Percentiles rank a stretch among this genome's conserved stretches.
Evolutionary conservation across 2,888 invertebrate species (phyloP).

Genomic region (Agelastica alni): DNA sequence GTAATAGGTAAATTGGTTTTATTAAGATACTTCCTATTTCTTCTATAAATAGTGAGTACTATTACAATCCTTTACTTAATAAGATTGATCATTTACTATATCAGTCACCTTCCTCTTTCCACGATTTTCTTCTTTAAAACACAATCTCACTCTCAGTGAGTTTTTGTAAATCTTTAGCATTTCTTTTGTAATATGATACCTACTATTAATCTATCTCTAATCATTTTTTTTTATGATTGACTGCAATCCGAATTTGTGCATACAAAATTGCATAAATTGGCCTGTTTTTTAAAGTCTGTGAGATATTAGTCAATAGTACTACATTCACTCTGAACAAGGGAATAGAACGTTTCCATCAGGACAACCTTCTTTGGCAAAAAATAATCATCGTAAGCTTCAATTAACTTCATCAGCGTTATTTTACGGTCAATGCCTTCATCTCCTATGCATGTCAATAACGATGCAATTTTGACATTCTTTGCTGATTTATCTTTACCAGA

Average conservation of each 20-base stretch:
- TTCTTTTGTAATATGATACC: too few species aligned
- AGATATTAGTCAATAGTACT: too few species aligned
- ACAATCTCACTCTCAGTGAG: too few species aligned
- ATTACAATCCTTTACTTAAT: background rate
- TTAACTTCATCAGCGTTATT: too few species aligned
- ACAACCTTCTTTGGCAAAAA: too few species aligned
- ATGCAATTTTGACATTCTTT: background rate
- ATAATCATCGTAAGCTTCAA: too few species aligned
- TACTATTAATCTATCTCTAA: too few species aligned
- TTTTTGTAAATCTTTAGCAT: too few species aligned
- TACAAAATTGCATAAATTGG: background rate
- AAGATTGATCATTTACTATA: background rate
- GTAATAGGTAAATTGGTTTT: background rate
- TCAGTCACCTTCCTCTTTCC: background rate
- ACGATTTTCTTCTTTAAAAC: background rate
- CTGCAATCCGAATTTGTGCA: background rate
- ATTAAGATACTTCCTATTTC: slow-evolving; percentile 1
- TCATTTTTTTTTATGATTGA: background rate
- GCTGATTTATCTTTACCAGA: background rate
- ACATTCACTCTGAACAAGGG: too few species aligned
- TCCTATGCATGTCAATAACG: too few species aligned
- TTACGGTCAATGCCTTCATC: too few species aligned
- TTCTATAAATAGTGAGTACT: background rate
- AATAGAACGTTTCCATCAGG: too few species aligned
- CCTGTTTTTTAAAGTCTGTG: background rate